Conservation (phyloP, 2,797 vertebrate genomes). For the Phylloscopus collybita region DNA sequence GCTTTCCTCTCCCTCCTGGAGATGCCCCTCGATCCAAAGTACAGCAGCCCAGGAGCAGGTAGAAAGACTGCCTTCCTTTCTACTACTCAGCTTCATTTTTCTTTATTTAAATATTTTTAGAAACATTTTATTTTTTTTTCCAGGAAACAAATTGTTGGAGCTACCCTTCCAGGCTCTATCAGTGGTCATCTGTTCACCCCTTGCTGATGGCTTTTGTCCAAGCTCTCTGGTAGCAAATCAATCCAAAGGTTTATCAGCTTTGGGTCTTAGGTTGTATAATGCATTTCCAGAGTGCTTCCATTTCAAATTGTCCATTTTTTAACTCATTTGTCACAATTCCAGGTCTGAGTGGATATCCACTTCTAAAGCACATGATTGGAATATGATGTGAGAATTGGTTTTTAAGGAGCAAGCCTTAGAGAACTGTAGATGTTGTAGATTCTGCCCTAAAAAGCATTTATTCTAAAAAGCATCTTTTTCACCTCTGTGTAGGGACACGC, state of each 20-base stretch:
- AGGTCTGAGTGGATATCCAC: background rate
- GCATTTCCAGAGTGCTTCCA: background rate
- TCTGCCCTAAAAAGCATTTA: background rate
- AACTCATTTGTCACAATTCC: background rate
- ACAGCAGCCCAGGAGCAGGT: background rate
- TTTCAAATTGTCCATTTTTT: background rate
- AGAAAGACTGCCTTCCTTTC: background rate
- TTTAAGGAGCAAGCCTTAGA: background rate
- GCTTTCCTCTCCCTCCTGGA: background rate
- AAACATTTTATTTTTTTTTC: background rate
- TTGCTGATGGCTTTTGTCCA: background rate
- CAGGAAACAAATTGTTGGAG: background rate
- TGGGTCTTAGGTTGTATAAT: background rate
- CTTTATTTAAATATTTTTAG: background rate
- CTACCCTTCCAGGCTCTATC: background rate
- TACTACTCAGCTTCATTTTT: background rate
- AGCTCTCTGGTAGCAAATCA: background rate
- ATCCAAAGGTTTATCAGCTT: background rate
- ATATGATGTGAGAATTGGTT: background rate
- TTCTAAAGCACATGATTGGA: background rate
- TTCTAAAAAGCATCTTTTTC: background rate
- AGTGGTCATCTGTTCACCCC: background rate
- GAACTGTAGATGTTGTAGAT: background rate
- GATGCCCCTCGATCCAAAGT: background rate
- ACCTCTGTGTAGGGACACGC: background rate